Evolutionary conservation across 2,888 invertebrate genomes (phyloP).

Genomic region (Muschampia staudingeri): DNA sequence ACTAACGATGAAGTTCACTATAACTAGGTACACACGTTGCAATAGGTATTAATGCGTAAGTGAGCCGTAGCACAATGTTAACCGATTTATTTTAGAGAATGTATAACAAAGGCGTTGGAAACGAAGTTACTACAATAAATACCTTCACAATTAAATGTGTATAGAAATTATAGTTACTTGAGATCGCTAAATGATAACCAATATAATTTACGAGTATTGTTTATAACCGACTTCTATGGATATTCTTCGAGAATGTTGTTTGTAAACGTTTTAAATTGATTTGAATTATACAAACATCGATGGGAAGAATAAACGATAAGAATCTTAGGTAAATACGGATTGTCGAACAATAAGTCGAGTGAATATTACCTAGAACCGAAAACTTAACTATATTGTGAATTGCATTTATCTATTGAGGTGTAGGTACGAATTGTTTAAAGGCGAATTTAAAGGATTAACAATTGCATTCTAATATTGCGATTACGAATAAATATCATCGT

Average conservation of each 20-base stretch:
- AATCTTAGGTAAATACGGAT: conserved; percentile 5
- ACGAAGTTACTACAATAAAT: conserved; percentile 11
- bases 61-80: conserved; percentile 3
- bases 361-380: background rate
- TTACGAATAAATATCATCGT: no score
- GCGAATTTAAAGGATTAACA: no score
- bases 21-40: background rate
- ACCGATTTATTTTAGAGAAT: background rate
- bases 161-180: background rate
- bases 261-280: background rate
- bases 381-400: background rate
- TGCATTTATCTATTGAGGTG: background rate
- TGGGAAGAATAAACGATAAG: background rate
- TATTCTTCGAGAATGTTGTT: background rate
- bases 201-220: background rate
- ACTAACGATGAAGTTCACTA: background rate
- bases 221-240: background rate
- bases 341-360: background rate
- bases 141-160: background rate
- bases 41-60: background rate
- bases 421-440: background rate
- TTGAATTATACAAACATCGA: background rate
- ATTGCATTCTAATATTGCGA: no score
- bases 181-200: background rate
- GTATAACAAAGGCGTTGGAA: conserved; percentile 14